Evolutionary conservation across 2,888 invertebrate species (phyloP).

Genomic region (Zele albiditarsus): DNA sequence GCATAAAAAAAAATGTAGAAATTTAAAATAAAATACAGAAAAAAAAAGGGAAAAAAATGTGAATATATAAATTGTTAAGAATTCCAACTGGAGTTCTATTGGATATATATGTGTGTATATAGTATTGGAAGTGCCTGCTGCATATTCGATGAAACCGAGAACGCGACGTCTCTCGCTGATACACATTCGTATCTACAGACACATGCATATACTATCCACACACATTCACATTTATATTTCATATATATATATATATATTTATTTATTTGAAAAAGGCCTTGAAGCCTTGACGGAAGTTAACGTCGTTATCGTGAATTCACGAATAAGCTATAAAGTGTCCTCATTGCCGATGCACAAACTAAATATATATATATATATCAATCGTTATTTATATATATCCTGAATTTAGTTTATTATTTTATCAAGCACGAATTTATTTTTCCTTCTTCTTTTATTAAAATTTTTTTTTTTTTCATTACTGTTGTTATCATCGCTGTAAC

Average conservation of each 20-base stretch:
- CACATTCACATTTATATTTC: too few species aligned
- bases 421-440: neutral
- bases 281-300: conserved; percentile 42
- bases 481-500: neutral
- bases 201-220: too few species aligned
- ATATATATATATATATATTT: too few species aligned
- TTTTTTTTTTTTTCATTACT: neutral
- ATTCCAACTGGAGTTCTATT: neutral
- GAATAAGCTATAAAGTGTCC: conserved; percentile 48
- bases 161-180: conserved; percentile 27
- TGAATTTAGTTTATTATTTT: neutral
- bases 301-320: conserved; percentile 45
- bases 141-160: conserved; percentile 40
- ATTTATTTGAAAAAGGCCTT: neutral
- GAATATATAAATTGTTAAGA: neutral
- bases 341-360: conserved; percentile 46
- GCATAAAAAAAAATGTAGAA: neutral
- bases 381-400: neutral
- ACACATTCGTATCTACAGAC: neutral
- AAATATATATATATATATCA: neutral
- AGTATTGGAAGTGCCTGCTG: conserved; percentile 39
- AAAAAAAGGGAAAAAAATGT: neutral
- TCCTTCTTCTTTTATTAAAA: neutral
- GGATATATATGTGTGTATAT: neutral
- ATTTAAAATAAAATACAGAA: neutral